Evolutionary conservation across 2,113 vertebrate species (phyloP).

Genomic region (Oenanthe oenanthe): DNA sequence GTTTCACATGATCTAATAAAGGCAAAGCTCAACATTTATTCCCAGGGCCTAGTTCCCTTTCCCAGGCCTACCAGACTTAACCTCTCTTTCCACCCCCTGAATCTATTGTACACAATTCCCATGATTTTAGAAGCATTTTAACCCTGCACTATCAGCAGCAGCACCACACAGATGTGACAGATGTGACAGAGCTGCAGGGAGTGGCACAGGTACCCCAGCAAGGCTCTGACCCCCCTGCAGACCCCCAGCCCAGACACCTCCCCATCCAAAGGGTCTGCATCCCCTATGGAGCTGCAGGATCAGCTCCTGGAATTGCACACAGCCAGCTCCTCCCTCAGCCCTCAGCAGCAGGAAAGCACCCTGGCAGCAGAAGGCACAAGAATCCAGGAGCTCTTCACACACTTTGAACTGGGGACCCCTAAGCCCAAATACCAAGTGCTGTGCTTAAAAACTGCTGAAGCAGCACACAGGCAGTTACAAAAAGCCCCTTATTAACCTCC

Average conservation of each 20-base stretch:
- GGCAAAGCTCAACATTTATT: too few species aligned
- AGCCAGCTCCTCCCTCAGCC: fast-evolving
- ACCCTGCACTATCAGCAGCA: neutral
- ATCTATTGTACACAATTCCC: too few species aligned
- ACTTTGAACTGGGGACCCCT: neutral
- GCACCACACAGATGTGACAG: fast-evolving
- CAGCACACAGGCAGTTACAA: neutral
- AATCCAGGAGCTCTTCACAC: neutral
- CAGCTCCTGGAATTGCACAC: neutral
- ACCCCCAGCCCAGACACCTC: neutral
- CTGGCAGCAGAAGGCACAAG: fast-evolving
- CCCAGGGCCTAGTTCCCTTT: too few species aligned
- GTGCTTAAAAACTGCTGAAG: neutral
- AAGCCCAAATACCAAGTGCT: neutral
- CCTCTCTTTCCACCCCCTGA: too few species aligned
- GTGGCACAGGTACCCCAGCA: too few species aligned
- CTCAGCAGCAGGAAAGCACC: neutral
- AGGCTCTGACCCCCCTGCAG: neutral
- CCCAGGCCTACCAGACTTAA: too few species aligned
- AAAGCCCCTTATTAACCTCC: conserved; percentile 21
- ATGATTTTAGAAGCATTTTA: too few species aligned
- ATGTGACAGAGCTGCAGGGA: neutral
- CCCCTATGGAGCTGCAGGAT: fast-evolving
- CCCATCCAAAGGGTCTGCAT: neutral
- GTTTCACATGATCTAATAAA: too few species aligned